phyloP scores from a whole-genome alignment of 1,140 invertebrate species.

The Eueides isabella region DNA sequence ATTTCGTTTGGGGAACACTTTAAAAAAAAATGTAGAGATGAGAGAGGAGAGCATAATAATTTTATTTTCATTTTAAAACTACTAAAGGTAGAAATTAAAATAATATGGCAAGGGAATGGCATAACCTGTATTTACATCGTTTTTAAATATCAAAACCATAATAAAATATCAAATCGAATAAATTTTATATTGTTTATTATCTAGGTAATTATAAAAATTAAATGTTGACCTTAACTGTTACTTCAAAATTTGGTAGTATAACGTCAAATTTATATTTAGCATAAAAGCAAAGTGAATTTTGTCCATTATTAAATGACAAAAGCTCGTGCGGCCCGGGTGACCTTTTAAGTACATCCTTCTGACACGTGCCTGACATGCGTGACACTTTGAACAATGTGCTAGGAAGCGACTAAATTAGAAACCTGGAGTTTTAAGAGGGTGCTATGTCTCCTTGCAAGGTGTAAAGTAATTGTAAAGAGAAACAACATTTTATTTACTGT shows the following conservation, averaged over 20 bases:
- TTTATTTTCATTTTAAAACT: too few relatives aligned
- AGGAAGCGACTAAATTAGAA: slow-evolving; percentile 6
- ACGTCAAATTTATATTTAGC: background rate
- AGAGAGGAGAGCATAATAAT: too few relatives aligned
- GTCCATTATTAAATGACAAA: slow-evolving; percentile 13
- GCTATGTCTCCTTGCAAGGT: background rate
- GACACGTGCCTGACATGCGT: slow-evolving; percentile 16
- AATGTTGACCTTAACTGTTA: too few relatives aligned
- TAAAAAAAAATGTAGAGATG: too few relatives aligned
- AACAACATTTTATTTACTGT: background rate
- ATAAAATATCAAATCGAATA: background rate
- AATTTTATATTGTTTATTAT: too few relatives aligned
- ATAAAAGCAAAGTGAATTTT: slow-evolving; percentile 9
- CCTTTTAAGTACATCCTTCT: slow-evolving; percentile 17
- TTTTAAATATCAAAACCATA: too few relatives aligned
- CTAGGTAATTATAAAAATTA: too few relatives aligned
- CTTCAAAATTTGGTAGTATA: background rate
- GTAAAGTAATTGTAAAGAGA: background rate
- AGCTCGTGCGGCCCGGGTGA: slow-evolving; percentile 14
- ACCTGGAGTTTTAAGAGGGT: background rate
- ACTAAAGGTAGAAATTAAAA: too few relatives aligned
- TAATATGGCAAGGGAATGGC: too few relatives aligned
- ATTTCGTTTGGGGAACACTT: too few relatives aligned
- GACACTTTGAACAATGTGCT: slow-evolving; percentile 15
- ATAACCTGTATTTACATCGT: too few relatives aligned